These are phyloP conservation scores for Onchidella celtica DNA, from an alignment of 2,888 invertebrate species.

Conservation along the genomic window DNA sequence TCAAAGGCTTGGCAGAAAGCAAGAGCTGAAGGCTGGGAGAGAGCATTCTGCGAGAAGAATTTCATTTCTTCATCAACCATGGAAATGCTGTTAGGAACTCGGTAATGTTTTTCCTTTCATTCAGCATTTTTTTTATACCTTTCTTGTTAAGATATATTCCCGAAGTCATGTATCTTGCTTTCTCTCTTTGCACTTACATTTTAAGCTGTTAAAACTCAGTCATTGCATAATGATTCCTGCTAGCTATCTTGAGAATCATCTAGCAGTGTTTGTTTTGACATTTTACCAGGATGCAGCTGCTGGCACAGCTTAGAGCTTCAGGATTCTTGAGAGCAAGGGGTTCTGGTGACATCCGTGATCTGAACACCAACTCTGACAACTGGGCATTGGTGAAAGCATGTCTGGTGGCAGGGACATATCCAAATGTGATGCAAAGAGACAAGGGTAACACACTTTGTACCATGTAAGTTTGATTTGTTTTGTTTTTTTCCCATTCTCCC, in stretches of 20 bases:
- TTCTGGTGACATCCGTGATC: constrained; percentile 86
- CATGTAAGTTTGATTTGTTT: constrained; percentile 82
- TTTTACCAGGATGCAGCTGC: constrained; percentile 83
- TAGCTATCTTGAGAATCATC: too few relatives aligned
- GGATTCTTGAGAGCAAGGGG: constrained; percentile 85
- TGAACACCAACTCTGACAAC: constrained; percentile 91
- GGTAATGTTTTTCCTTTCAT: constrained; percentile 80
- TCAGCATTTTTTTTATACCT: background rate
- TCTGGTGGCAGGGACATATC: constrained; percentile 93
- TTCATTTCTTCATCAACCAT: constrained; percentile 90
- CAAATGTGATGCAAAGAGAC: constrained; percentile 90
- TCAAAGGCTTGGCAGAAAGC: constrained; percentile 84
- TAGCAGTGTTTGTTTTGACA: too few relatives aligned
- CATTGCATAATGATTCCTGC: too few relatives aligned
- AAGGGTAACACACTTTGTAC: constrained; percentile 85
- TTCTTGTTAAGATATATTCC: too few relatives aligned
- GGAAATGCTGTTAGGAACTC: constrained; percentile 93
- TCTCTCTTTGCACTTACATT: too few relatives aligned
- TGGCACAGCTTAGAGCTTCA: constrained; percentile 88
- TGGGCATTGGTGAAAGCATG: constrained; percentile 96
- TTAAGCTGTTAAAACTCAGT: too few relatives aligned
- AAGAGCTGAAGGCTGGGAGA: constrained; percentile 86
- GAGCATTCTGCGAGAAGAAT: constrained; percentile 87
- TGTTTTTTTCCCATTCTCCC: background rate
- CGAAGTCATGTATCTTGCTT: too few relatives aligned